Conservation (phyloP, 2,888 invertebrate species). For the Carterocephalus palaemon region DNA sequence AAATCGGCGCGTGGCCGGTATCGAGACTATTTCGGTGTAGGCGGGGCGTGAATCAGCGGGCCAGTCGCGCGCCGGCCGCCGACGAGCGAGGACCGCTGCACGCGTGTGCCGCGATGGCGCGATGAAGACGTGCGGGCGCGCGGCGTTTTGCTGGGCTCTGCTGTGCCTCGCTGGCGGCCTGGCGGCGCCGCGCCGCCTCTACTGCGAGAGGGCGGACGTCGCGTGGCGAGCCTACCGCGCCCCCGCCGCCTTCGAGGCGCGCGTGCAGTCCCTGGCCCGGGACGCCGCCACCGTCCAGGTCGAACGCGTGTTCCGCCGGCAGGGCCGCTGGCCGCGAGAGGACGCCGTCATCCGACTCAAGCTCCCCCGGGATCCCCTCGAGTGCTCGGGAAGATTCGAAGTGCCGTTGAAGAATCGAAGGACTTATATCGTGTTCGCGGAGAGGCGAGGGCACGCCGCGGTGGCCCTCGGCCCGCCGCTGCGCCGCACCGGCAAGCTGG, state of each 20-base stretch:
- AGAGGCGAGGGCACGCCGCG: conserved; percentile 65
- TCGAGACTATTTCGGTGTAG: conserved; percentile 68
- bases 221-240: conserved; percentile 76
- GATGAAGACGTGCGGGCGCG: conserved; percentile 73
- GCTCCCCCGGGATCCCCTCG: conserved; percentile 49
- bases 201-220: conserved; percentile 76
- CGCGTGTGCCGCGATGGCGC: conserved; percentile 68
- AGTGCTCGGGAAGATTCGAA: conserved; percentile 71
- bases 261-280: conserved; percentile 64
- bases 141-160: conserved; percentile 72
- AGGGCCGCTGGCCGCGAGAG: conserved; percentile 68
- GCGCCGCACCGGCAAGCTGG: conserved; percentile 62
- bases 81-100: conserved; percentile 50
- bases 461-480: conserved; percentile 72
- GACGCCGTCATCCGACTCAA: conserved; percentile 60
- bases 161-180: conserved; percentile 54
- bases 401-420: conserved; percentile 65
- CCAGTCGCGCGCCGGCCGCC: conserved; percentile 75
- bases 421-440: conserved; percentile 75
- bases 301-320: conserved; percentile 60
- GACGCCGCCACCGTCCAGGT: conserved; percentile 71
- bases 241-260: conserved; percentile 73
- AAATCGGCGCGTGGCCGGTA: conserved; percentile 54
- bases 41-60: conserved; percentile 46
- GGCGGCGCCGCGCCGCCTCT: conserved; percentile 61